Percentiles rank a stretch among this genome's conserved stretches.
Evolutionary conservation across 2,113 vertebrate species (phyloP).

Genomic region (Baryphthengus martii): DNA sequence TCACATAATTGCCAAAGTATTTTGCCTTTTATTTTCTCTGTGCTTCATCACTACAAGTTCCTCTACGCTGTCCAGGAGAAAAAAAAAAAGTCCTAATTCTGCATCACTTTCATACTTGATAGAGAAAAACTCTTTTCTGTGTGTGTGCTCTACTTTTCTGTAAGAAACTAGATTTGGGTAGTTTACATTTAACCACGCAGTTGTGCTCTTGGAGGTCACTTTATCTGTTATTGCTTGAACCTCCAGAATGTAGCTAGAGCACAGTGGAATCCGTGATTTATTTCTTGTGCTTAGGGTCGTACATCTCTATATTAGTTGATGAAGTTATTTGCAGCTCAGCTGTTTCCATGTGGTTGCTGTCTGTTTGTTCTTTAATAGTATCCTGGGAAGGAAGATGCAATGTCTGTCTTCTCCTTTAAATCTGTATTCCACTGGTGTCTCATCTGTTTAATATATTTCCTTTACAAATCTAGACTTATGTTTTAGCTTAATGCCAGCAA

Average conservation of each 20-base stretch:
- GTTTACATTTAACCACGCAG: background rate
- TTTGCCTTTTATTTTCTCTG: background rate
- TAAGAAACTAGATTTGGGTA: background rate
- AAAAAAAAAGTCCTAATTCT: background rate
- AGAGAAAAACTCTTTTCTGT: background rate
- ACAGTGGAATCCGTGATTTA: background rate
- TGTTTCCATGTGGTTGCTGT: background rate
- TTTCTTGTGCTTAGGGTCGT: background rate
- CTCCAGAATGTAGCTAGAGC: background rate
- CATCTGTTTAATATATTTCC: constrained; percentile 42
- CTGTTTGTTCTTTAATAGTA: background rate
- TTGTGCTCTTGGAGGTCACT: background rate
- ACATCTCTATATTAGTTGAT: background rate
- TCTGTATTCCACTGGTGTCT: constrained; percentile 26
- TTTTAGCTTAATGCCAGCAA: constrained; percentile 56
- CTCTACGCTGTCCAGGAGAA: background rate
- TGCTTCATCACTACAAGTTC: background rate
- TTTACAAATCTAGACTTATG: constrained; percentile 56
- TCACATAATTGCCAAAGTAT: background rate
- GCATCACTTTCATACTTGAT: background rate
- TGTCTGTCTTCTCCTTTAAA: background rate
- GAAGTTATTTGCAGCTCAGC: background rate
- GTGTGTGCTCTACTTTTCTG: background rate
- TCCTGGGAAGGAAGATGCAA: background rate
- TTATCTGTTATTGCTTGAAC: background rate